These are phyloP conservation scores for Andrena haemorrhoa DNA, from an alignment of 2,888 invertebrate genomes.

Conservation along the genomic window DNA sequence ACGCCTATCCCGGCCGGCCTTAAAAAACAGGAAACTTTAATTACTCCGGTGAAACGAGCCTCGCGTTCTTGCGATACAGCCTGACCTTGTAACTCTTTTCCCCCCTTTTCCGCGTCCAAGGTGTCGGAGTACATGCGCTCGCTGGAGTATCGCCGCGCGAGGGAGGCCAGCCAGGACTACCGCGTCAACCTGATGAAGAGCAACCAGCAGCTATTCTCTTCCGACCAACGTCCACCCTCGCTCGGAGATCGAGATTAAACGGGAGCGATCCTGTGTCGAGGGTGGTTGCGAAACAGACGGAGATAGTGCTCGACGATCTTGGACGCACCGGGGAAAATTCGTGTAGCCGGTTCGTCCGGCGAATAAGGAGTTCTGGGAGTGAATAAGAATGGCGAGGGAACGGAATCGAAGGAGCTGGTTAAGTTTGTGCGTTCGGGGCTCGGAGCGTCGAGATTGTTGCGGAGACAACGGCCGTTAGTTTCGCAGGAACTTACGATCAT, in stretches of 20 bases:
- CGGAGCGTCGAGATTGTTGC: neutral
- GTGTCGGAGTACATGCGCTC: constrained; percentile 73
- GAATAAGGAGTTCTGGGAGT: too few relatives aligned
- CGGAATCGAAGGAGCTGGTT: too few relatives aligned
- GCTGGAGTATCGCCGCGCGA: constrained; percentile 67
- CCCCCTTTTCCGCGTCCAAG: constrained; percentile 59
- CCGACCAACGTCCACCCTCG: constrained; percentile 7
- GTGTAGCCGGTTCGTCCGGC: too few relatives aligned
- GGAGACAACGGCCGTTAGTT: constrained; percentile 39
- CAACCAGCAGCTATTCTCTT: constrained; percentile 52
- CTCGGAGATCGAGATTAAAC: neutral
- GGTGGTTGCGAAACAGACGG: too few relatives aligned
- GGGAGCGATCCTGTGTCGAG: neutral
- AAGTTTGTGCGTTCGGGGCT: too few relatives aligned
- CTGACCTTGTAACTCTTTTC: constrained; percentile 67
- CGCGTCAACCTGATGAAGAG: constrained; percentile 60
- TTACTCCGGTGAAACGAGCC: constrained; percentile 67
- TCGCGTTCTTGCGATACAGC: constrained; percentile 53
- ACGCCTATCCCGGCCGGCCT: constrained; percentile 52
- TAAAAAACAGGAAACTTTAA: constrained; percentile 71
- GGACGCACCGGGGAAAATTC: too few relatives aligned
- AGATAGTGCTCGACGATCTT: too few relatives aligned
- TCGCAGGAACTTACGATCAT: constrained; percentile 43
- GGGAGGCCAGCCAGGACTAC: constrained; percentile 67
- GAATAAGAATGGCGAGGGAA: too few relatives aligned